Conservation (phyloP, 2,797 vertebrate genomes). For the Hybognathus amarus region DNA sequence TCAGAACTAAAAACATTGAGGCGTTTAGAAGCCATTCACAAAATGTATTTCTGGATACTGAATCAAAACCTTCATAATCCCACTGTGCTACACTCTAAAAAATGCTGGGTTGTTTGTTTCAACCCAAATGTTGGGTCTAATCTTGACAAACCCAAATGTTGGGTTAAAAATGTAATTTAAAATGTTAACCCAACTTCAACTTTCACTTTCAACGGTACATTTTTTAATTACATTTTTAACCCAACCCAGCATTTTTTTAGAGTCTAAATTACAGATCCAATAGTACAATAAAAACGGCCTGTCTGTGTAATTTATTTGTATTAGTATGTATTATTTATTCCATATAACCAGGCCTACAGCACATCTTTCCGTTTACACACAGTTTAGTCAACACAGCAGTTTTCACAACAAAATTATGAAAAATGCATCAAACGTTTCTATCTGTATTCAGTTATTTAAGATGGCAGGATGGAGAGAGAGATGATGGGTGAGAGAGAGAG, state of each 20-base stretch:
- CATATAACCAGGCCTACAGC: not conserved
- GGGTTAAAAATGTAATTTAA: no score
- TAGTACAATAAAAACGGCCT: not conserved
- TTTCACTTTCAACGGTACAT: no score
- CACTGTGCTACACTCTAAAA: not conserved
- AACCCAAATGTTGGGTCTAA: no score
- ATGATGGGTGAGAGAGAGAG: constrained; percentile 49
- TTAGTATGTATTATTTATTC: not conserved
- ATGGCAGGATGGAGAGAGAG: constrained; percentile 14
- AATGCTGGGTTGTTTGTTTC: no score
- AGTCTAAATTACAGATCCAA: not conserved
- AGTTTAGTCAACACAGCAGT: constrained; percentile 21
- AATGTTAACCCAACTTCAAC: no score
- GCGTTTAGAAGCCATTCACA: not conserved
- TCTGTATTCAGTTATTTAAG: constrained; percentile 56
- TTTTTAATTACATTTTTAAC: no score
- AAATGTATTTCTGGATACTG: not conserved
- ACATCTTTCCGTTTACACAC: constrained; percentile 5
- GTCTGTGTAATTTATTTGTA: not conserved
- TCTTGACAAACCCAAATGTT: no score
- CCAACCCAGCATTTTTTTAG: no score
- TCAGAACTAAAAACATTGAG: not conserved
- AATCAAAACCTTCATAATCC: not conserved
- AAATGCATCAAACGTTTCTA: constrained; percentile 43
- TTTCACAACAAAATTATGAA: constrained; percentile 7